Evolutionary conservation across 2,113 vertebrate genomes (phyloP).

Genomic region (Camelus bactrianus): DNA sequence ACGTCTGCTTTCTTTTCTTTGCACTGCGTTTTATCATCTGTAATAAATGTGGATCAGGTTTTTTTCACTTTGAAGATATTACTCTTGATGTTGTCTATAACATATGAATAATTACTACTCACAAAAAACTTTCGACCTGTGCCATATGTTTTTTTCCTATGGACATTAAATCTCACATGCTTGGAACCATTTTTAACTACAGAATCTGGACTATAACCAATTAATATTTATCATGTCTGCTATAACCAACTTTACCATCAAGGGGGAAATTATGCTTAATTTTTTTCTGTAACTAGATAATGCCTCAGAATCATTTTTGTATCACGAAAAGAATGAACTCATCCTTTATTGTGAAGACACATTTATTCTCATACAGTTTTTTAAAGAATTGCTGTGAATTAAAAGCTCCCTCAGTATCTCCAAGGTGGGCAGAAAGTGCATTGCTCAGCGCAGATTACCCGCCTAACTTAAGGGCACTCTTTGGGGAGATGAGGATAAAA

Average conservation of each 20-base stretch:
- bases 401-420: neutral
- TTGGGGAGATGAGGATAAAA: neutral
- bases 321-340: neutral
- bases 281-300: slow-evolving; percentile 29
- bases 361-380: neutral
- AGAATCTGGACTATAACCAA: neutral
- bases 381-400: neutral
- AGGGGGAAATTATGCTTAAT: neutral
- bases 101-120: slow-evolving; percentile 17
- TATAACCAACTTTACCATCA: neutral
- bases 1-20: neutral
- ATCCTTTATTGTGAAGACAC: neutral
- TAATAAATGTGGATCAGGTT: neutral
- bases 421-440: neutral
- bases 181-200: neutral
- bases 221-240: neutral
- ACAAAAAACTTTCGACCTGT: neutral
- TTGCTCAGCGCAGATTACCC: neutral
- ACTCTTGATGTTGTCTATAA: slow-evolving; percentile 18
- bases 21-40: neutral
- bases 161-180: neutral
- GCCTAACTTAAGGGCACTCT: neutral
- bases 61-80: neutral
- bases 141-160: neutral
- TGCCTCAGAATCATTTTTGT: slow-evolving; percentile 32